phyloP scores from a whole-genome alignment of 2,888 invertebrate species.

The Cataglyphis livida region DNA sequence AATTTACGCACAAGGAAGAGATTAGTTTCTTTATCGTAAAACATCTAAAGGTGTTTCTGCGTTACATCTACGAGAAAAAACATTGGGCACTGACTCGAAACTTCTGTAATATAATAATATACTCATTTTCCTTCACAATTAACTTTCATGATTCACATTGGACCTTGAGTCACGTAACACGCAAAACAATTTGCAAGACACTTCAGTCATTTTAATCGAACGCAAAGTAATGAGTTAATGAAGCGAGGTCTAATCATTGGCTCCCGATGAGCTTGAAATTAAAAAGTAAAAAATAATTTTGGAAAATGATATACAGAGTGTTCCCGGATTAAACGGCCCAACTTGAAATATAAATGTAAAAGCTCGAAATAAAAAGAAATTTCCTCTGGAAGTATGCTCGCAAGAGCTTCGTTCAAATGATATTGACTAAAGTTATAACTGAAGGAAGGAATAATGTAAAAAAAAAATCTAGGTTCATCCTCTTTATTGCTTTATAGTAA shows the following conservation, averaged over 20 bases:
- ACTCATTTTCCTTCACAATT: conserved; percentile 32
- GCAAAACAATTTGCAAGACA: background rate
- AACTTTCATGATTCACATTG: conserved; percentile 49
- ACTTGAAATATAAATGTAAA: too few species aligned
- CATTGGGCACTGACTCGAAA: conserved; percentile 62
- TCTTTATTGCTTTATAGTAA: too few species aligned
- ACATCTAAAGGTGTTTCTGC: conserved; percentile 37
- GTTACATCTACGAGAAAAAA: conserved; percentile 60
- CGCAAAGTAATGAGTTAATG: background rate
- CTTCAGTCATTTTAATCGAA: background rate
- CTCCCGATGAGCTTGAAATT: background rate
- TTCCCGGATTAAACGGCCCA: too few species aligned
- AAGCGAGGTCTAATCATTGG: background rate
- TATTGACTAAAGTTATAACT: too few species aligned
- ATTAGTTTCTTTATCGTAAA: conserved; percentile 41
- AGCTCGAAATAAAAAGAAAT: too few species aligned
- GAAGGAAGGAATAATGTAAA: too few species aligned
- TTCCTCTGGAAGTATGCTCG: too few species aligned
- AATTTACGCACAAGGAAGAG: conserved; percentile 44
- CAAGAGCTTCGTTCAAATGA: too few species aligned
- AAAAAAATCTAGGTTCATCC: too few species aligned
- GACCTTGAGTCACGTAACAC: conserved; percentile 61
- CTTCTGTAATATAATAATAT: conserved; percentile 51
- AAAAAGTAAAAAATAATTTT: conserved; percentile 4
- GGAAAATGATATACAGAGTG: background rate